Percentiles rank a stretch among this genome's conserved stretches.
Evolutionary conservation across 2,113 vertebrate genomes (phyloP).

Genomic region (Alosa alosa): DNA sequence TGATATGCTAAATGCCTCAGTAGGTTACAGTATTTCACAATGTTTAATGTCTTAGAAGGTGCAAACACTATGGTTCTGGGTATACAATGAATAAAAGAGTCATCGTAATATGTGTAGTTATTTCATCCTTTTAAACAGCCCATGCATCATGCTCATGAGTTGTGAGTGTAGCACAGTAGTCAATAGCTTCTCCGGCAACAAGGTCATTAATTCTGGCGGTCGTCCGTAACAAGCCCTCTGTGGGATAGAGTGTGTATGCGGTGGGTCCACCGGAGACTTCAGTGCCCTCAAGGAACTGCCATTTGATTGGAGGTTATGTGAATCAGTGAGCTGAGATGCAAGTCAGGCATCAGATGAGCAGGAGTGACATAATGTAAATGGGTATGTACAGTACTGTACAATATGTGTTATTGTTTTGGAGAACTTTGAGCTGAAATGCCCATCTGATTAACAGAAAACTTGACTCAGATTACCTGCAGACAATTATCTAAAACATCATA

Average conservation of each 20-base stretch:
- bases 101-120: not conserved
- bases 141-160: not conserved
- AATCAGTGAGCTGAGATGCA: not conserved
- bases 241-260: not conserved
- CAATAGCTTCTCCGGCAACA: not conserved
- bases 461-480: too few species aligned
- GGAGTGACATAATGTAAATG: not conserved
- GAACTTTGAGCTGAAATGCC: too few species aligned
- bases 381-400: not conserved
- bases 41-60: not conserved
- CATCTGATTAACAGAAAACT: too few species aligned
- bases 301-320: not conserved
- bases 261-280: not conserved
- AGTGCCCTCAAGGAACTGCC: not conserved
- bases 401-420: too few species aligned
- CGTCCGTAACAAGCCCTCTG: not conserved
- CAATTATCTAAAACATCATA: too few species aligned
- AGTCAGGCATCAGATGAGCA: not conserved
- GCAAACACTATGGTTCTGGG: too few species aligned
- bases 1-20: not conserved
- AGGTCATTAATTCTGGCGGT: conserved; percentile 1
- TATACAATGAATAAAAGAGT: not conserved
- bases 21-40: not conserved
- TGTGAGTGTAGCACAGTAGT: not conserved
- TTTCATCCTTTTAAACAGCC: not conserved